These are phyloP conservation scores for Hyles euphorbiae DNA, from an alignment of 1,140 invertebrate genomes.

Conservation along the genomic window DNA sequence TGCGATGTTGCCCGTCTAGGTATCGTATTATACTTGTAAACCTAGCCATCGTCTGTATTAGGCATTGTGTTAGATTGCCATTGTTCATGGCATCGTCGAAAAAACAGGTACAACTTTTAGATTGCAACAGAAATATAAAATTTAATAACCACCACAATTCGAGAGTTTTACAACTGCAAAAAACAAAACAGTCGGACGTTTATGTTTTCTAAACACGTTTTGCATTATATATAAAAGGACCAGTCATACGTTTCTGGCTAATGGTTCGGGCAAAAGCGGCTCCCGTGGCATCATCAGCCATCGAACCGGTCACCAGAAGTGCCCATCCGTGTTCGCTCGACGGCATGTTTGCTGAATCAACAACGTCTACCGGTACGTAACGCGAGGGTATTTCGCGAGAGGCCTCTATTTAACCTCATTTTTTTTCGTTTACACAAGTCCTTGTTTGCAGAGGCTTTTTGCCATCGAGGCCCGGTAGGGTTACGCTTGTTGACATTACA, in stretches of 20 bases:
- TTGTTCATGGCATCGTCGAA: constrained; percentile 40
- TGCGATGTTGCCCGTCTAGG: constrained; percentile 31
- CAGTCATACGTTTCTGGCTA: constrained; percentile 15
- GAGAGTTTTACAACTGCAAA: constrained; percentile 19
- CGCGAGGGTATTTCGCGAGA: constrained; percentile 50
- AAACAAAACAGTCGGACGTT: constrained; percentile 10
- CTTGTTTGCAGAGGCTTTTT: constrained; percentile 54
- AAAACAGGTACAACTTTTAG: constrained; percentile 16
- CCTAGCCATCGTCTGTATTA: constrained; percentile 40
- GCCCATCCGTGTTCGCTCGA: constrained; percentile 46
- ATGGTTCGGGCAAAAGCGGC: constrained; percentile 27
- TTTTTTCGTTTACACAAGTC: constrained; percentile 48
- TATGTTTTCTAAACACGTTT: constrained; percentile 20
- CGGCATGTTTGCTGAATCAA: constrained; percentile 58
- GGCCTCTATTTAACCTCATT: constrained; percentile 51
- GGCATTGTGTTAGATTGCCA: constrained; percentile 40
- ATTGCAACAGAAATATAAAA: constrained; percentile 22
- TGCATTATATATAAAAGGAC: constrained; percentile 21
- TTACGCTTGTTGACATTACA: constrained; percentile 43
- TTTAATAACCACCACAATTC: constrained; percentile 20
- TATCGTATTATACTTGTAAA: constrained; percentile 38
- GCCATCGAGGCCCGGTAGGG: constrained; percentile 58
- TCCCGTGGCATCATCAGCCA: constrained; percentile 50
- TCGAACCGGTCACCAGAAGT: constrained; percentile 49
- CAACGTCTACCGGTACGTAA: constrained; percentile 48